Base-by-base conservation (phyloP, 37 sponge, comb jelly and placozoan species). In the Haliclona indistincta region DNA sequence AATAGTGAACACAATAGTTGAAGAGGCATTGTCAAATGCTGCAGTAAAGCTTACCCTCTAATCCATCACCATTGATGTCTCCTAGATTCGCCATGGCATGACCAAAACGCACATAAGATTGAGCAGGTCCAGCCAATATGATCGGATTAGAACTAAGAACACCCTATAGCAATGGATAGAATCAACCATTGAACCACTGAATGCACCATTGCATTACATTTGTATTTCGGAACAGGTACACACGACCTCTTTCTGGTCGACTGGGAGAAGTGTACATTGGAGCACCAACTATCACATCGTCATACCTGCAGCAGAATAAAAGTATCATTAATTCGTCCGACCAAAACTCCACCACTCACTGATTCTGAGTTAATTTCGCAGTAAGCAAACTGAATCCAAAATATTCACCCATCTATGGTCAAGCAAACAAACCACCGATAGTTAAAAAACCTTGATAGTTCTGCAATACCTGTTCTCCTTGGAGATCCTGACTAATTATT, bases 51-150 rank as follows among this genome's bases (percentile, higher is more conserved):
- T 54, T 5, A 89, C 90, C 90, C 49, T 82, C 87, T 23, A 44
- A 75, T 1, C 77, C 81, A 75, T 92, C 93, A 47, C 73, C 65
- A 74, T 71, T 87, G 72, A 92, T 83, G 61, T 92, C 93, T 4
- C 93, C 93, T 15, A 92, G 71, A 35, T 75, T 73, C n/a, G 76
- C 83, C 79, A 92, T 87, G 20, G 93, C 84, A 80, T 87, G 68
- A 17, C 93, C 93, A 80, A 92, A 87, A 29, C 93, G 56, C 25
- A 73, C 80, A 58, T 74, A 84, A 25, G 30, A 56, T 5, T 26
- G 39, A 47, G 15, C 17, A 29, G 15, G 8, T 26, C 10, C 25
- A 8, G 7, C 25, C 7, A 60, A 8, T 20, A 60, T 60, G 25
- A 8, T 10, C 23, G 7, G 28, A n/a, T 8, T 8, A 23, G 62